Percentiles rank a stretch among this genome's conserved stretches.
Conservation (phyloP, 2,797 vertebrate species). For the Melanotaenia nigrans region DNA sequence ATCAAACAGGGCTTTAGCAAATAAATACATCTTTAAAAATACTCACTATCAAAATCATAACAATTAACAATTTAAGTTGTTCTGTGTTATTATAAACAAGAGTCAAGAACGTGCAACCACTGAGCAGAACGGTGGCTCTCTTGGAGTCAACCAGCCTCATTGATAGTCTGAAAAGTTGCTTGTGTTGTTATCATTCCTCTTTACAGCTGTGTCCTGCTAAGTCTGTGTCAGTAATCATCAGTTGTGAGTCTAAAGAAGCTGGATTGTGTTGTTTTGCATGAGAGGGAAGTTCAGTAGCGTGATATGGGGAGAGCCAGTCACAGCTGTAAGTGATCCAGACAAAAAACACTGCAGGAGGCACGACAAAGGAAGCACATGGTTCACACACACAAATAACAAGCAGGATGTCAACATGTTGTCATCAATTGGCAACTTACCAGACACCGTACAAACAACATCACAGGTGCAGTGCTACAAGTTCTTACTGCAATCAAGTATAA, state of each 20-base stretch:
- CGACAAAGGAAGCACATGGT: slow-evolving; percentile 62
- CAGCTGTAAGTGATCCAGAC: slow-evolving; percentile 68
- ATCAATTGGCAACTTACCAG: slow-evolving; percentile 50
- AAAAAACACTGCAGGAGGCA: slow-evolving; percentile 63
- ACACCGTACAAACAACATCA: slow-evolving; percentile 26
- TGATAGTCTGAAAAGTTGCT: slow-evolving; percentile 41
- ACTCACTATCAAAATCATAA: too few relatives aligned
- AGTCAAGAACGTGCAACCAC: not conserved
- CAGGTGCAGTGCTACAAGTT: slow-evolving; percentile 4
- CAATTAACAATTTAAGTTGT: too few relatives aligned
- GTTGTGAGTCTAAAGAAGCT: slow-evolving; percentile 31
- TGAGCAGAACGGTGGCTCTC: not conserved
- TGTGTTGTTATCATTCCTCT: slow-evolving; percentile 22
- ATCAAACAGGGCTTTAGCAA: too few relatives aligned
- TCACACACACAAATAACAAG: slow-evolving; percentile 39
- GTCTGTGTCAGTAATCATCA: slow-evolving; percentile 55
- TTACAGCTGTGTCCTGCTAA: slow-evolving; percentile 63
- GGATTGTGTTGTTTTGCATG: slow-evolving; percentile 58
- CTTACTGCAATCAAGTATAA: slow-evolving; percentile 18
- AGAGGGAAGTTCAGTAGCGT: slow-evolving; percentile 68
- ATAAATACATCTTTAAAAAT: too few relatives aligned
- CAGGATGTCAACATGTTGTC: slow-evolving; percentile 76
- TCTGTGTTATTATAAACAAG: not conserved
- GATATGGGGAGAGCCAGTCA: slow-evolving; percentile 36
- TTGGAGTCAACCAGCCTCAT: slow-evolving; percentile 15